Percentiles rank a stretch among this genome's conserved stretches.
phyloP scores from a whole-genome alignment of 2,888 invertebrate genomes.

The Artemia sinica region DNA sequence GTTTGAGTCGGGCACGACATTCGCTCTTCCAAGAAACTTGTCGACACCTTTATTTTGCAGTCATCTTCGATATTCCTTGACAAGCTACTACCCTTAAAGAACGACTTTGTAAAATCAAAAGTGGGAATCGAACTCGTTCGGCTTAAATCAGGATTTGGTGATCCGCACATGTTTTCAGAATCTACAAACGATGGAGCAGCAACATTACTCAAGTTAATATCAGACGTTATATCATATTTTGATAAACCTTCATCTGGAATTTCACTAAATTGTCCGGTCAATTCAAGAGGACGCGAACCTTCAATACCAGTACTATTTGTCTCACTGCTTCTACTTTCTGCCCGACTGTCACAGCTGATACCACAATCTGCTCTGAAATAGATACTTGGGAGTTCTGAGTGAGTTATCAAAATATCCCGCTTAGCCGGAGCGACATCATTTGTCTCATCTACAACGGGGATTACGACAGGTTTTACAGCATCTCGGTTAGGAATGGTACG shows the following conservation, averaged over 20 bases:
- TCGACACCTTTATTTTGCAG: no score
- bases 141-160: no score
- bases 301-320: slow-evolving; percentile 7
- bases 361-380: slow-evolving; percentile 5
- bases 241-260: not conserved
- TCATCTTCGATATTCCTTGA: no score
- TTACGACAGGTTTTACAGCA: not conserved
- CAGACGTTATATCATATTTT: no score
- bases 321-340: not conserved
- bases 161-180: no score
- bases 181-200: no score
- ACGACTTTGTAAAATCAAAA: slow-evolving; percentile 1
- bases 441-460: not conserved
- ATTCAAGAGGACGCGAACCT: not conserved
- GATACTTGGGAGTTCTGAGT: not conserved
- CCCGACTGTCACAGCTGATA: not conserved
- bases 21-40: no score
- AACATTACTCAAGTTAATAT: no score
- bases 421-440: not conserved
- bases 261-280: not conserved
- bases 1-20: no score
- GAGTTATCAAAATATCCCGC: not conserved
- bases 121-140: not conserved
- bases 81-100: not conserved
- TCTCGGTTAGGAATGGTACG: not conserved